Percentiles rank a stretch among this genome's conserved stretches.
phyloP scores from a whole-genome alignment of 2,888 invertebrate genomes.

The Andrena camellia region DNA sequence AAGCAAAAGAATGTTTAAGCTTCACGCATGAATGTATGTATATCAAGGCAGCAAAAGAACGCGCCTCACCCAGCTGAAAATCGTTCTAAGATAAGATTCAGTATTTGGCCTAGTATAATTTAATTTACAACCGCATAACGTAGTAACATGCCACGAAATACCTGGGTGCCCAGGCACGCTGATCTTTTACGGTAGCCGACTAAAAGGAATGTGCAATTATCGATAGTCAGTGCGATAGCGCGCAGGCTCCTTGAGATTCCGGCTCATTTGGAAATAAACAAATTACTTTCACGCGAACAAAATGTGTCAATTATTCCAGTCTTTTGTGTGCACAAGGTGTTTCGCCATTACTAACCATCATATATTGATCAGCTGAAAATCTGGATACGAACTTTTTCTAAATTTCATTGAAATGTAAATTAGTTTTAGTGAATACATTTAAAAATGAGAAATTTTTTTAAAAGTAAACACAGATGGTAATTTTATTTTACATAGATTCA shows the following conservation, averaged over 20 bases:
- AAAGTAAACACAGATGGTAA: too few relatives aligned
- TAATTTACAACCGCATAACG: constrained; percentile 35
- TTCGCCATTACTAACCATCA: too few relatives aligned
- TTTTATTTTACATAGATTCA: too few relatives aligned
- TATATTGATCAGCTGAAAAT: neutral
- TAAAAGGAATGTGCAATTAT: constrained; percentile 60
- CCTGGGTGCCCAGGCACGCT: constrained; percentile 6
- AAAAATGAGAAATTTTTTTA: too few relatives aligned
- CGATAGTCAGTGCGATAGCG: constrained; percentile 55
- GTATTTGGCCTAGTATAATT: constrained; percentile 42
- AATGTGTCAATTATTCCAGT: constrained; percentile 14
- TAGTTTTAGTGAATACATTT: too few relatives aligned
- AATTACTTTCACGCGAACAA: constrained; percentile 17
- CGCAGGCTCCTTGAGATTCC: constrained; percentile 29
- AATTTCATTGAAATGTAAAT: too few relatives aligned
- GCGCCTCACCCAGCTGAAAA: constrained; percentile 23
- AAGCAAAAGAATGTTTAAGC: constrained; percentile 11
- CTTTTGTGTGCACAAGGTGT: neutral
- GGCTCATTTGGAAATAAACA: constrained; percentile 43
- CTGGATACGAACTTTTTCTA: too few relatives aligned
- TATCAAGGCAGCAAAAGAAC: neutral
- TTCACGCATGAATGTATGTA: constrained; percentile 21
- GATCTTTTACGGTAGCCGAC: constrained; percentile 48
- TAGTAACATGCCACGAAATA: constrained; percentile 38
- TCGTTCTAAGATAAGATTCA: constrained; percentile 35